Base-by-base conservation (phyloP, 2,888 invertebrate genomes). In the Invenusta paracnida region DNA sequence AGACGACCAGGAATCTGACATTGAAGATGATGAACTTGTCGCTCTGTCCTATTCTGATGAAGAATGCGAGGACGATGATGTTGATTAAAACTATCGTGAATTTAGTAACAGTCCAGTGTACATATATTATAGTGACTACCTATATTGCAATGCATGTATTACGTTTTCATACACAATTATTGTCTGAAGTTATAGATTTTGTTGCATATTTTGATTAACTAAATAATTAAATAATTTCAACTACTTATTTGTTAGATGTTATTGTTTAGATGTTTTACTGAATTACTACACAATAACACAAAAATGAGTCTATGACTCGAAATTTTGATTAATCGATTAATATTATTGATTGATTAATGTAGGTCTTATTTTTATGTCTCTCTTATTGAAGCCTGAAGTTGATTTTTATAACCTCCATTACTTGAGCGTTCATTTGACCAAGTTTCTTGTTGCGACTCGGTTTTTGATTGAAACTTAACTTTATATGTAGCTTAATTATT, bases 1-100 rank as follows among this genome's bases (percentile, higher is more conserved):
- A 23, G 73, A 73, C 17, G 27, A 73, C 73, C 73, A 73, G 73
- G 73, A 73, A 73, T 73, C 73, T 13, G 73, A 73, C 25, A 73
- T 73, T 2, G 25, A 73, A 73, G 73, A 73, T 73, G 73, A 73
- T 73, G 11, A 73, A 25, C 23, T 73, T 73, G 73, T 73, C 73
- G 73, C 73, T 73, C 73, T 73, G 23, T 73, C 73, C 17, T 23
- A 2, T 73, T 25, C 73, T 73, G 73, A 73, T 48, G 48, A 48
- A 48, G 48, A 48, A 48, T 48, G 5, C 48, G 48, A 48, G 48
- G 48, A 48, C 48, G 48, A 48, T 48, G 48, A 48, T 73, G 73
- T 23, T 23, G 73, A 73, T 23, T 48, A 25, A 23, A 73, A 73
- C 73, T 73, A 73, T 73, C 73, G 73, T 73, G 73, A 73, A 73